A percentile compares a stretch with the other conserved stretches of the same genome.
Conservation (phyloP, 2,888 invertebrate genomes). For the Caenorhabditis virilis region DNA sequence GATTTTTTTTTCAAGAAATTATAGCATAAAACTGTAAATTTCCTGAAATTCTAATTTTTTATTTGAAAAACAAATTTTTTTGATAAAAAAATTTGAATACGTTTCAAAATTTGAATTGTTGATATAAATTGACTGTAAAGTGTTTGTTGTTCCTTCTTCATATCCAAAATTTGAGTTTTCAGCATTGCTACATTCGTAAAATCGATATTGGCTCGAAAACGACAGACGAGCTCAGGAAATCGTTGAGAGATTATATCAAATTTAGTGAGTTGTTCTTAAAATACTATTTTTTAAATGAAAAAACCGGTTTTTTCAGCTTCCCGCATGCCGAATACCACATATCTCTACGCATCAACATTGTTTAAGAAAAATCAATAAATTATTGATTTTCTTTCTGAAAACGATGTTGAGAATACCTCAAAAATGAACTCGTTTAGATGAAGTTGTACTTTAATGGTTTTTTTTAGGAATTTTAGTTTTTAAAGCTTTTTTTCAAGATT, state of each 20-base stretch:
- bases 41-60: background rate
- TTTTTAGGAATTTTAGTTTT: too few relatives aligned
- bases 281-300: background rate
- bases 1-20: too few relatives aligned
- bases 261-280: constrained; percentile 33
- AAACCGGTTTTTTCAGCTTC: constrained; percentile 23
- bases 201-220: constrained; percentile 45
- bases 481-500: too few relatives aligned
- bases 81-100: too few relatives aligned
- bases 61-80: too few relatives aligned
- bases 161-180: constrained; percentile 10
- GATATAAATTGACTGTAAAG: background rate
- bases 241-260: constrained; percentile 43
- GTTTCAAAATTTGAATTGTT: too few relatives aligned
- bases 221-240: constrained; percentile 42
- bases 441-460: too few relatives aligned
- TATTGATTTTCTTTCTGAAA: background rate
- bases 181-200: constrained; percentile 55
- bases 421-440: too few relatives aligned
- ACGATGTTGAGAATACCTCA: too few relatives aligned
- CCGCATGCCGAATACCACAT: constrained; percentile 27
- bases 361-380: constrained; percentile 23
- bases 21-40: too few relatives aligned
- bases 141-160: too few relatives aligned
- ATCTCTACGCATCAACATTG: constrained; percentile 33